Evolutionary conservation across 2,113 vertebrate genomes (phyloP).

Genomic region (Gavia stellata): DNA sequence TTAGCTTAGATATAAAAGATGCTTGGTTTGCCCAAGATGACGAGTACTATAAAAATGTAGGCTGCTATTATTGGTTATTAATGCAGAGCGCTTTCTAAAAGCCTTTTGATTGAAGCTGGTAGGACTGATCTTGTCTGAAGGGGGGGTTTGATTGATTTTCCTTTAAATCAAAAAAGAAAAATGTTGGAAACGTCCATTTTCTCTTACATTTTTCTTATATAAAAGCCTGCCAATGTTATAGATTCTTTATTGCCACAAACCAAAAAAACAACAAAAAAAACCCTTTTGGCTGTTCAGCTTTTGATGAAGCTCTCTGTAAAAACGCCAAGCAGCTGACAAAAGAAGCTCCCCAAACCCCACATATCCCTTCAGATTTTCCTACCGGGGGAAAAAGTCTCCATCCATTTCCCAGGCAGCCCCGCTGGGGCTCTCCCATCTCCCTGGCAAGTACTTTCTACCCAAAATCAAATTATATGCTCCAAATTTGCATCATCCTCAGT

Average conservation of each 20-base stretch:
- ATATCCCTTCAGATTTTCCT: neutral
- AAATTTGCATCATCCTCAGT: neutral
- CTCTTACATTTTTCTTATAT: neutral
- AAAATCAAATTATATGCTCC: neutral
- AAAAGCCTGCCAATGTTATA: neutral
- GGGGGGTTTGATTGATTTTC: constrained; percentile 19
- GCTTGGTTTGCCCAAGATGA: neutral
- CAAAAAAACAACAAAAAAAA: neutral
- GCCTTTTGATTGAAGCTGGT: neutral
- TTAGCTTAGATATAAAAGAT: neutral
- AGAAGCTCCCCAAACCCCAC: neutral
- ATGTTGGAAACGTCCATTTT: neutral
- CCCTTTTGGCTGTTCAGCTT: neutral
- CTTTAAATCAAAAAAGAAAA: constrained; percentile 24
- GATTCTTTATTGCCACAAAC: neutral
- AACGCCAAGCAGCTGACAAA: neutral
- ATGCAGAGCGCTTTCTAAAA: neutral
- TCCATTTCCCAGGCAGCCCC: neutral
- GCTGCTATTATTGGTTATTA: constrained; percentile 47
- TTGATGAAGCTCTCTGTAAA: neutral
- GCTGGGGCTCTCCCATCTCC: neutral
- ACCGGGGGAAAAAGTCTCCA: neutral
- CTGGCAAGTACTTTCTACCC: neutral
- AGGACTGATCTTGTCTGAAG: neutral
- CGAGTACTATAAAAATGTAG: neutral